Base-by-base conservation (phyloP, 2,888 invertebrate genomes). In the Machimus rusticus region DNA sequence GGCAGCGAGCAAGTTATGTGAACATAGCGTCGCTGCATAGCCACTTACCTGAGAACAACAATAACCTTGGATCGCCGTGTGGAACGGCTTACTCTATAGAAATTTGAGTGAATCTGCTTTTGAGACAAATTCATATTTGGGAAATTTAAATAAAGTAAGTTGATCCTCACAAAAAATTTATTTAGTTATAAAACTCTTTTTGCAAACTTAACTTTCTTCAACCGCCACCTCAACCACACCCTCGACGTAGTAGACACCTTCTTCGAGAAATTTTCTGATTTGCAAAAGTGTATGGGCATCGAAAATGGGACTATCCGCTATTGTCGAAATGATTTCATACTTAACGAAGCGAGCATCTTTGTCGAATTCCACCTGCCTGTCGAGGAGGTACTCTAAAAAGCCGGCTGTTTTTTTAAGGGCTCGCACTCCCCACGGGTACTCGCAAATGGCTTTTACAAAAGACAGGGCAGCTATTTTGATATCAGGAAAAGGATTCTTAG, bases 401-500 rank as follows among this genome's bases (percentile, higher is more conserved):
- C 97, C 96, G 90, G 97, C 96, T 87, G 95, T 95, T 89, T 94
- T 93, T 89, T 95, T 95, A 51, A 98, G 95, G 86, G 95, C 93
- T 89, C 95, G 94, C 91, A 97, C 95, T 28, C 97, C 98, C 98
- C 98, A 98, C 1, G 93, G 93, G 91, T 96, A 96, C 88, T 94
- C 93, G 28, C 96, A 95, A 19, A 98, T 91, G 0, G 95, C 94
- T 89, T 94, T 94, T 76, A 98, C 92, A 43, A 97, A 93, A 19
- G 93, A 93, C 76, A 97, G 93, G 28, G 96, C 95, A 19, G 96
- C 95, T 87, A 95, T 91, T 90, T 95, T 95, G 19, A 98, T 94
- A 89, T 98, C 98, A 0, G 95, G 93, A 91, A 98, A 98, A 8
- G 98, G 98, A 92, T 96, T 97, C 89, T 95, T 95, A 88, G 95